Evolutionary conservation across 1,140 invertebrate species (phyloP), one percentile per base, ranked within the genome.

Genomic region (Diuraphis noxia): DNA sequence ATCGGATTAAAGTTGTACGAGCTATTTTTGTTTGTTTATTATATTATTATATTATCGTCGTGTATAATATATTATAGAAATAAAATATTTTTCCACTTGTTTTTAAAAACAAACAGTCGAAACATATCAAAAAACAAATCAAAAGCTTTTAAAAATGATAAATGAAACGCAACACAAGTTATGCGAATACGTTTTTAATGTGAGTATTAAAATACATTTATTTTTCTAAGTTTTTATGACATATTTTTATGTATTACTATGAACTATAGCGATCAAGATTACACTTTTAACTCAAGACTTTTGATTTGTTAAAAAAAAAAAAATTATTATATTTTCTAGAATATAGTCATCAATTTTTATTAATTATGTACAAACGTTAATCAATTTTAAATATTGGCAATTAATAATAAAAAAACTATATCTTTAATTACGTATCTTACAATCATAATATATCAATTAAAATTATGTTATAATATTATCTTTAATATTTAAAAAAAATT

Each of bases 61-160:
- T 41, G 40, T 85, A 34, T 81, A 25, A 38, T 81, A 10, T 41
- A 40, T 81, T 43, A 3, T 30, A 56, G 25, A 9, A 56, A 25
- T 40, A 40, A 30, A 40, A 81, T 40, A 82, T 41, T 8, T 25
- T 38, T 38, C 25, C 4, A 25, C 25, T 82, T 82, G 40, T 82
- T 30, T 79, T 40, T 41, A 41, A 41, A 41, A 82, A 41, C 38
- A n/a, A 41, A 82, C 81, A 41, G 81, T 17, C 10, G 9, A 72
- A 72, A 19, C n/a, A 72, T n/a, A 72, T n/a, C 9, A 82, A 82
- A 82, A 82, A 41, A 82, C 25, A 86, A 49, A 86, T 52, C 30
- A 52, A 52, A 8, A 86, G 85, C 85, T 86, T 86, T 86, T 86
- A 52, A 86, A 49, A 86, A 52, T 52, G 34, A 52, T 34, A 86